Evolutionary conservation across 2,797 vertebrate genomes (phyloP).

Genomic region (Lemur catta): DNA sequence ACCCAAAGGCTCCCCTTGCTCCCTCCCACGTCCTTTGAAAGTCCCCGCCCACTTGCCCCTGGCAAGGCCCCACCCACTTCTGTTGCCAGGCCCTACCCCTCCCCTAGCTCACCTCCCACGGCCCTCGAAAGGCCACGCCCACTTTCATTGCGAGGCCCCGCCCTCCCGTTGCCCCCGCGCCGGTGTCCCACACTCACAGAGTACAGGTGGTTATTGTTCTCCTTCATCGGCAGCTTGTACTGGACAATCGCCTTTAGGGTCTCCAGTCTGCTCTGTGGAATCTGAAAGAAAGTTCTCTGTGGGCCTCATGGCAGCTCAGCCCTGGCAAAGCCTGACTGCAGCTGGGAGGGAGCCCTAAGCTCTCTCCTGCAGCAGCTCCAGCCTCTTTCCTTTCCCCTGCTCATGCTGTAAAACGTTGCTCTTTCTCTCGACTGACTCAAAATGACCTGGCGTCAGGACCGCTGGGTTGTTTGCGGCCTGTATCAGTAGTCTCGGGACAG

Average conservation of each 20-base stretch:
- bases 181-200: slow-evolving; percentile 82
- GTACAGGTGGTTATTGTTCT: slow-evolving; percentile 92
- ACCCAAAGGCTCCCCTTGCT: neutral
- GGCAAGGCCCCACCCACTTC: neutral
- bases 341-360: neutral
- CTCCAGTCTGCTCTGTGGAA: slow-evolving; percentile 86
- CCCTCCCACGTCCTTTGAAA: neutral
- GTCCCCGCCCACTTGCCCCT: neutral
- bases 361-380: neutral
- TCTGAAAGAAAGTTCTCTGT: slow-evolving; percentile 80
- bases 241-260: slow-evolving; percentile 94
- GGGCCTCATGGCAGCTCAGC: neutral
- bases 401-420: neutral
- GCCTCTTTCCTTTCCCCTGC: no score
- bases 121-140: rapidly evolving
- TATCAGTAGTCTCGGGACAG: neutral
- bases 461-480: neutral
- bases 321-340: neutral
- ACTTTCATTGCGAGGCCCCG: rapidly evolving
- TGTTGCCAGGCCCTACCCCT: neutral
- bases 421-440: neutral
- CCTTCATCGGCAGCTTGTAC: slow-evolving; percentile 89
- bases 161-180: no score
- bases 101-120: no score
- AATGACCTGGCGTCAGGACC: neutral